Conservation (phyloP, 2,113 vertebrate species). For the Alligator sinensis region DNA sequence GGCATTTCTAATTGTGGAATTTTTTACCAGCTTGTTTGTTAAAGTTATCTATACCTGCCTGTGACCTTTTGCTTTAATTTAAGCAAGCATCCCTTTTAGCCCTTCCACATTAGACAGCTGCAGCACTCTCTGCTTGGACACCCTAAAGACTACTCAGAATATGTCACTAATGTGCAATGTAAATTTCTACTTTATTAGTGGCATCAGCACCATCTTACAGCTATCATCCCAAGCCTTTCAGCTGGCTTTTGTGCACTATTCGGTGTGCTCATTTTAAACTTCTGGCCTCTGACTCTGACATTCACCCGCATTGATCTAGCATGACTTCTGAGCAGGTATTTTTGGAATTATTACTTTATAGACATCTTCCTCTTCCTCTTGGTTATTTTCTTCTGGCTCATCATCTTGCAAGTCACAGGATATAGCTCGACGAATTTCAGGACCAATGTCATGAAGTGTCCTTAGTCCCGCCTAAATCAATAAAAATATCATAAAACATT, state of each 20-base stretch:
- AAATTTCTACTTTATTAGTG: background rate
- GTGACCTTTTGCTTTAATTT: background rate
- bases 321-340: conserved; percentile 4
- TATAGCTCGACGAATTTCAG: conserved; percentile 99
- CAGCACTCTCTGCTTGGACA: background rate
- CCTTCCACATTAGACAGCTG: background rate
- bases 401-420: conserved; percentile 99
- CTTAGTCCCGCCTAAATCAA: conserved; percentile 98
- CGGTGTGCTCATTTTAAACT: background rate
- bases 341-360: conserved; percentile 93
- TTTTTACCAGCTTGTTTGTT: background rate
- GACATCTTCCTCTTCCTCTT: conserved; percentile 96
- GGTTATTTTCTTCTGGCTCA: conserved; percentile 95
- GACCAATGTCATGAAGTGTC: conserved; percentile 99
- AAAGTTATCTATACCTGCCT: background rate
- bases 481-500: conserved; percentile 85
- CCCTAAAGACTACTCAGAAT: background rate
- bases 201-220: background rate
- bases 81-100: background rate
- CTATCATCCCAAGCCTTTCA: background rate
- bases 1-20: background rate
- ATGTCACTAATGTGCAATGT: background rate
- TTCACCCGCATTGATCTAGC: background rate
- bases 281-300: background rate
- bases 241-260: background rate